A percentile compares a stretch with the other conserved stretches of the same genome.
Conservation (phyloP, 2,113 vertebrate genomes). For the Seriola rivoliana region DNA sequence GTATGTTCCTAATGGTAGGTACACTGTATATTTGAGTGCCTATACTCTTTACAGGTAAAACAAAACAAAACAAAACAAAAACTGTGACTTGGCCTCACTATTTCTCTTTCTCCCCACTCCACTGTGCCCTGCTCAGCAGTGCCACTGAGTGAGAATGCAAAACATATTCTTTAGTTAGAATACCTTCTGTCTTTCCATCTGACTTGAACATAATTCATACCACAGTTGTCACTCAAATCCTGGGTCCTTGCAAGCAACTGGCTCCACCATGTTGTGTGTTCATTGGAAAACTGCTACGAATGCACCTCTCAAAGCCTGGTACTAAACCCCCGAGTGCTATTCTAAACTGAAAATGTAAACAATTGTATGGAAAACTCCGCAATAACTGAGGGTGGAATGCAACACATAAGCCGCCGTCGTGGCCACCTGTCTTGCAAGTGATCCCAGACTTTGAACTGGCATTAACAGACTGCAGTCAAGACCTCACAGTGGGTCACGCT, state of each 20-base stretch:
- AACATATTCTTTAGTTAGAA: not conserved
- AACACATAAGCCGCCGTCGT: constrained; percentile 30
- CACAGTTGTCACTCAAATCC: constrained; percentile 44
- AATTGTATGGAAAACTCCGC: constrained; percentile 54
- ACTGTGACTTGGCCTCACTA: not conserved
- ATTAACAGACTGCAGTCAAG: constrained; percentile 53
- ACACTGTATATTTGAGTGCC: not conserved
- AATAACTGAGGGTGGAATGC: constrained; percentile 44
- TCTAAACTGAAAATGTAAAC: constrained; percentile 64
- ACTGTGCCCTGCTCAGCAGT: not conserved
- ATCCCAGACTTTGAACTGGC: constrained; percentile 59
- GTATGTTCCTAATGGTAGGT: no score
- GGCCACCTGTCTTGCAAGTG: constrained; percentile 65
- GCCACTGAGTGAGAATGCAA: constrained; percentile 10
- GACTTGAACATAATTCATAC: constrained; percentile 47
- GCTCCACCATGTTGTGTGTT: constrained; percentile 31
- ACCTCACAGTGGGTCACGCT: constrained; percentile 59
- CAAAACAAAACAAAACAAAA: no score
- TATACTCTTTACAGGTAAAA: not conserved
- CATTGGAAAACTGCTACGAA: constrained; percentile 28
- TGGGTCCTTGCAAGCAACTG: constrained; percentile 43
- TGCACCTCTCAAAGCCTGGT: constrained; percentile 22
- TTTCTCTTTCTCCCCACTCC: not conserved
- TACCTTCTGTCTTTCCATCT: constrained; percentile 30
- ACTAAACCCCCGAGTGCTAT: constrained; percentile 49